Conservation (phyloP, 2,797 vertebrate species). For the Anguilla megastoma region DNA sequence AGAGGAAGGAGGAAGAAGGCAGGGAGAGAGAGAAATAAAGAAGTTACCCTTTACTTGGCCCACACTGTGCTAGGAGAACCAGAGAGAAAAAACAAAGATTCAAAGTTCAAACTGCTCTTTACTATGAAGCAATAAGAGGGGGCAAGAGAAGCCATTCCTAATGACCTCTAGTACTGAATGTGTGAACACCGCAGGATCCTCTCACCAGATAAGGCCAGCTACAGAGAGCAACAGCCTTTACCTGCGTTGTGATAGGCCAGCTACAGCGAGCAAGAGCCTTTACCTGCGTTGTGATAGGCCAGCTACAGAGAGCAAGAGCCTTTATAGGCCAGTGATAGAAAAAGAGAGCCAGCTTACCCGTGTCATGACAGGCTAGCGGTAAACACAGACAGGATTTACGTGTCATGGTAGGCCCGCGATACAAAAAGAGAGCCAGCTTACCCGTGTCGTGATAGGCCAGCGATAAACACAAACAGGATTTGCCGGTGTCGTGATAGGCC, state of each 20-base stretch:
- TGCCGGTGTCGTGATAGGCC: neutral
- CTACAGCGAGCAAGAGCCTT: too few species aligned
- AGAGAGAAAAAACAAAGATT: neutral
- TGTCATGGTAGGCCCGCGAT: too few species aligned
- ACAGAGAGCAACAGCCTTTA: neutral
- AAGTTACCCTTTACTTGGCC: neutral
- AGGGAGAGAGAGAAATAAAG: neutral
- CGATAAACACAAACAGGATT: neutral
- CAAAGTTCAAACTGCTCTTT: neutral
- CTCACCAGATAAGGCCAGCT: neutral
- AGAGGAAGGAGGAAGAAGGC: neutral
- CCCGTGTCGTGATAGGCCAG: neutral
- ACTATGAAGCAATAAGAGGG: neutral
- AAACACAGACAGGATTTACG: too few species aligned
- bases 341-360: too few species aligned
- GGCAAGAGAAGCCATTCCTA: neutral
- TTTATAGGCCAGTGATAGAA: too few species aligned
- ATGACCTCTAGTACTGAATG: neutral
- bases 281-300: too few species aligned
- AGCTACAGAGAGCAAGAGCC: too few species aligned
- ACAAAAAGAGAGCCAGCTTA: too few species aligned
- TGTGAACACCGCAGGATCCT: neutral
- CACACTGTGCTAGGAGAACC: neutral
- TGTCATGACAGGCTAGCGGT: too few species aligned
- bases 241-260: neutral